Evolutionary conservation across 1,140 invertebrate genomes (phyloP).

Genomic region (Leptopilina clavipes): DNA sequence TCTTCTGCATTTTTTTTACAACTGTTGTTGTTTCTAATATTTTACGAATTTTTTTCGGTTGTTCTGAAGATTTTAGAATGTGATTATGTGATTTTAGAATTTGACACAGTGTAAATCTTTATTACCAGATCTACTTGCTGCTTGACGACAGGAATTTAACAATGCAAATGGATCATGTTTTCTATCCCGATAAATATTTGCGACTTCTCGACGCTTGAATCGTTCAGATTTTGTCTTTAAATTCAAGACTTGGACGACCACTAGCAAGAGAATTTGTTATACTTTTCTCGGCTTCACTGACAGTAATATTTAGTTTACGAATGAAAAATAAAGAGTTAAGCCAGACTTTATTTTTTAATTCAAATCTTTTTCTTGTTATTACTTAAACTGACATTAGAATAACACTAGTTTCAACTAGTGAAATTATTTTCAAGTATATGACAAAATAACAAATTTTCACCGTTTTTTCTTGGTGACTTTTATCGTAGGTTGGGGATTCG

Average conservation of each 20-base stretch:
- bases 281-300: too few relatives aligned
- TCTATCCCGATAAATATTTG: not conserved
- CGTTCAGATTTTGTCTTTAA: not conserved
- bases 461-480: not conserved
- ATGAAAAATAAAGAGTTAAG: too few relatives aligned
- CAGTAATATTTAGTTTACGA: too few relatives aligned
- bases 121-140: not conserved
- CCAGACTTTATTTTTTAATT: not conserved
- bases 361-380: too few relatives aligned
- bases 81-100: too few relatives aligned
- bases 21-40: not conserved
- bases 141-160: not conserved
- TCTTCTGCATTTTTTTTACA: too few relatives aligned
- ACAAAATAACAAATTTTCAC: too few relatives aligned
- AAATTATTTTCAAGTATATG: too few relatives aligned
- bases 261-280: too few relatives aligned
- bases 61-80: conserved; percentile 18
- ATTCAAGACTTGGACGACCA: not conserved
- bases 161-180: conserved; percentile 1
- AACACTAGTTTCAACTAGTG: too few relatives aligned
- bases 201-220: not conserved
- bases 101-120: not conserved
- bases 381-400: too few relatives aligned
- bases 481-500: not conserved
- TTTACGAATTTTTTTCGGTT: conserved; percentile 27